Evolutionary conservation across 2,888 invertebrate species (phyloP).

Genomic region (Hypsopygia costalis): DNA sequence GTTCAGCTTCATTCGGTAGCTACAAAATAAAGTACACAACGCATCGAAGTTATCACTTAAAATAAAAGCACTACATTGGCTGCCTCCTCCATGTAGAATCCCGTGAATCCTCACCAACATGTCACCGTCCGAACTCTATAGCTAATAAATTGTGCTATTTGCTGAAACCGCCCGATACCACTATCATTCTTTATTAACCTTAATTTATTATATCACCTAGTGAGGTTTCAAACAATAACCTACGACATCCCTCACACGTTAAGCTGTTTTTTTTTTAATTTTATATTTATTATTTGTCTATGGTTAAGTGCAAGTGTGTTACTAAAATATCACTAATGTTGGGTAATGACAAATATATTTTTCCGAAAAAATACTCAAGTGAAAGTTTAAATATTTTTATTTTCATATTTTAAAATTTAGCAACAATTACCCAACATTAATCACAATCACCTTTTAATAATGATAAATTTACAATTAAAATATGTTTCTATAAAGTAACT

Average conservation of each 20-base stretch:
- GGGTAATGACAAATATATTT: too few species aligned
- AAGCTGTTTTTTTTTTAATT: constrained; percentile 11
- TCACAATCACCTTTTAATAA: too few species aligned
- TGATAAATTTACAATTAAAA: too few species aligned
- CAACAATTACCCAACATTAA: too few species aligned
- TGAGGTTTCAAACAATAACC: constrained; percentile 76
- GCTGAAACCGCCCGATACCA: constrained; percentile 49
- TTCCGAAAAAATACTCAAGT: too few species aligned
- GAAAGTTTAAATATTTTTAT: too few species aligned
- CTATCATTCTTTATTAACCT: constrained; percentile 51
- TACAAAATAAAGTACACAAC: too few species aligned
- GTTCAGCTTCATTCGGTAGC: too few species aligned
- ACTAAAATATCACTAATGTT: background rate
- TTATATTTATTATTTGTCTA: background rate
- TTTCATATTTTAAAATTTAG: too few species aligned
- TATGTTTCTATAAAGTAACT: too few species aligned
- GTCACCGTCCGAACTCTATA: constrained; percentile 51
- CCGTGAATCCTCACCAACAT: constrained; percentile 30
- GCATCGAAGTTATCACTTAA: too few species aligned
- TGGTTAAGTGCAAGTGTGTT: background rate
- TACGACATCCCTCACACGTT: constrained; percentile 61
- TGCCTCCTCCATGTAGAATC: constrained; percentile 40
- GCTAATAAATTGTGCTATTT: constrained; percentile 74
- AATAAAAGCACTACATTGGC: constrained; percentile 28
- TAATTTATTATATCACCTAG: constrained; percentile 69